Base-by-base conservation (phyloP, 2,888 invertebrate species). In the Danaus chrysippus region DNA sequence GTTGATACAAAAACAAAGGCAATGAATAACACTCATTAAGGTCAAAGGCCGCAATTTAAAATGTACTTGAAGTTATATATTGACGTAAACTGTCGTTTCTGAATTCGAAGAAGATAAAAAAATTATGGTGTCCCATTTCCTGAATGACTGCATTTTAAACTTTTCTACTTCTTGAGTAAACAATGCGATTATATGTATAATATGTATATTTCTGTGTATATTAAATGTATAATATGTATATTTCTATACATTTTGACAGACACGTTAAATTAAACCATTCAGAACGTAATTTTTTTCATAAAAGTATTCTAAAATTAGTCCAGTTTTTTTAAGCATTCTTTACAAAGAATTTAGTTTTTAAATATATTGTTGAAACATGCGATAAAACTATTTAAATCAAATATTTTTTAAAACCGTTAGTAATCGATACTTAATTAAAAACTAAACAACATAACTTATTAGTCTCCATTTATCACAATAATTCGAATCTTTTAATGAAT, bases 71-170 rank as follows among this genome's bases (percentile, higher is more conserved):
- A 17, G 15, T 3, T 17, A 6, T 6, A 17, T 17, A 49, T 46
- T 17, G 15, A 49, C 17, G 49, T 15, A 10, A 60, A 59, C 55
- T 34, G 65, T 56, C 60, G 49, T 63, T 63, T 61, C 57, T 54
- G 58, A 59, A 62, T 62, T 61, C 64, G 56, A 53, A 56, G 62
- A 59, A 64, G 59, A 61, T 64, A 62, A 67, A 60, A 55, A 57
- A 62, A 62, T 56, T 57, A 56, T 43, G 65, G 53, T 23, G 60
- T 61, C 54, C 17, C 46, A 61, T 62, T 68, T 68, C 66, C 68
- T 68, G 63, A 42, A 59, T 49, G 54, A 60, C 61, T 46, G 46
- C 59, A 54, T 65, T 59, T 64, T 65, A 54, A 59, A 58, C n/a
- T 13, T 44, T 17, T 54, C 13, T 12, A 41, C 41, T 42, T 56